Conservation (phyloP, 2,888 invertebrate genomes). For the Fragum sueziense region DNA sequence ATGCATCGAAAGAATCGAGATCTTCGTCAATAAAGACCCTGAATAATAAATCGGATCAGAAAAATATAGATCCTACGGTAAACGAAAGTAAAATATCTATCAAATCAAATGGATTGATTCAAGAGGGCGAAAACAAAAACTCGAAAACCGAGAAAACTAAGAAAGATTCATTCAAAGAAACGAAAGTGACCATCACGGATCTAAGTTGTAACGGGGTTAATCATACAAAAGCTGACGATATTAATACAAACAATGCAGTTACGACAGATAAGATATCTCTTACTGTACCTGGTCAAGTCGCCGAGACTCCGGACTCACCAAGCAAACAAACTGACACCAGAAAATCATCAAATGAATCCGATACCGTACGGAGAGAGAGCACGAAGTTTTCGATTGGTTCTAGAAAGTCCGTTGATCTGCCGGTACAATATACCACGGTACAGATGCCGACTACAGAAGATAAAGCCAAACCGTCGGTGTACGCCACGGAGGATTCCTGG, state of each 20-base stretch:
- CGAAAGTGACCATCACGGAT: slow-evolving; percentile 5
- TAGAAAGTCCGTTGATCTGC: slow-evolving; percentile 17
- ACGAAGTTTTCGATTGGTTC: slow-evolving; percentile 29
- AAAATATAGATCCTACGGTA: not conserved
- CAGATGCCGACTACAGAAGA: slow-evolving; percentile 31
- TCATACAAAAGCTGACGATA: not conserved
- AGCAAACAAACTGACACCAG: not conserved
- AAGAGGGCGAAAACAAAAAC: not conserved
- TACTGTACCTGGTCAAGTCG: slow-evolving; percentile 16
- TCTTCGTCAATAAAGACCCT: not conserved
- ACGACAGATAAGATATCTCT: not conserved
- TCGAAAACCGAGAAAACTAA: not conserved
- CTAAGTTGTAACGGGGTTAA: not conserved
- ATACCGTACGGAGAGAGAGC: slow-evolving; percentile 7
- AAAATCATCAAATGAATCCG: slow-evolving; percentile 12
- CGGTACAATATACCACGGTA: slow-evolving; percentile 25
- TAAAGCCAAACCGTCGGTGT: slow-evolving; percentile 25
- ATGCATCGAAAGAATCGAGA: not conserved
- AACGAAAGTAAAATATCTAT: not conserved
- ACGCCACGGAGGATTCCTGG: slow-evolving; percentile 85
- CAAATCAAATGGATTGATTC: not conserved
- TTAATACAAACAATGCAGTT: not conserved
- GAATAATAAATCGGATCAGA: not conserved
- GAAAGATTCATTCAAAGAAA: not conserved
- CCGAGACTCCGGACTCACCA: not conserved